A percentile compares a stretch with the other conserved stretches of the same genome.
Conservation (phyloP, 2,797 vertebrate genomes). For the Glyptemys insculpta region DNA sequence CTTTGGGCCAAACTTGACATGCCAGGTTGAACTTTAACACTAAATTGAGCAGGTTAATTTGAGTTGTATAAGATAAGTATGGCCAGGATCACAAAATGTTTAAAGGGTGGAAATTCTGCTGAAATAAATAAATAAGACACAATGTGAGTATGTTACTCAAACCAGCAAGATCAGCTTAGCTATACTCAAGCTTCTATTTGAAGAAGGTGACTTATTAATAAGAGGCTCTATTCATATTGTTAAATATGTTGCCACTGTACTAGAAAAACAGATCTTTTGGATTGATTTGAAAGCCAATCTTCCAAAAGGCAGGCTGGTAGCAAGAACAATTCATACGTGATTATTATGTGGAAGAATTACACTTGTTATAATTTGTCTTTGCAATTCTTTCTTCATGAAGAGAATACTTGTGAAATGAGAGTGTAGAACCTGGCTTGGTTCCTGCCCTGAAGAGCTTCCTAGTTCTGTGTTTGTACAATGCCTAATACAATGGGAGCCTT, state of each 20-base stretch:
- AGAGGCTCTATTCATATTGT: not conserved
- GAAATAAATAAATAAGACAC: not conserved
- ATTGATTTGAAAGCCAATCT: too few species aligned
- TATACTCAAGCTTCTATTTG: not conserved
- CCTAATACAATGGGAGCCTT: not conserved
- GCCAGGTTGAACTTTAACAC: not conserved
- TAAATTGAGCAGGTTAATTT: not conserved
- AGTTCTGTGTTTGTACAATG: not conserved
- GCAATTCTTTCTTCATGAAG: not conserved
- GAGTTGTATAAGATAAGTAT: not conserved
- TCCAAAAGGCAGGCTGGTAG: not conserved
- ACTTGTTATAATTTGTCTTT: not conserved
- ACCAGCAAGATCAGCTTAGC: not conserved
- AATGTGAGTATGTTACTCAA: not conserved
- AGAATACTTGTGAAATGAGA: not conserved
- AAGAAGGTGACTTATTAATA: not conserved
- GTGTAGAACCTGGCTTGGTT: not conserved
- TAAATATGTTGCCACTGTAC: not conserved
- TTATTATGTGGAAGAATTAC: not conserved
- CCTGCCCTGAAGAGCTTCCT: not conserved
- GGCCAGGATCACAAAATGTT: constrained; percentile 3
- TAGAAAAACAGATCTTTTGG: too few species aligned
- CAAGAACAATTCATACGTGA: not conserved
- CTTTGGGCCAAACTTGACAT: not conserved
- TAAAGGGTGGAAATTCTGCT: not conserved